Base-by-base conservation (phyloP, 2,113 vertebrate genomes). In the Tyto alba region DNA sequence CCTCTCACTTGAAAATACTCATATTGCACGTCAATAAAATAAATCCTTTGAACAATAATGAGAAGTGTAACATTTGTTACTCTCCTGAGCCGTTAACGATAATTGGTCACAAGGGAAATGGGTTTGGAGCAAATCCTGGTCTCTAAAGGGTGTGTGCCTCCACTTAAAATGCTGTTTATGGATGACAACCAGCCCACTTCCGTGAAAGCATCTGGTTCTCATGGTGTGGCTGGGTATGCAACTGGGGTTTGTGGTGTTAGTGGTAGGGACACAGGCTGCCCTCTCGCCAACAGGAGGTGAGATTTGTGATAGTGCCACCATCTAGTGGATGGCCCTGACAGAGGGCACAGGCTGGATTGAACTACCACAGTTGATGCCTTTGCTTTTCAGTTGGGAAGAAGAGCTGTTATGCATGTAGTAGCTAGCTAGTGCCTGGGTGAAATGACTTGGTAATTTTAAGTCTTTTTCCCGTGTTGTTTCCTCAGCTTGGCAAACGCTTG, bases 21-120 rank as follows among this genome's bases (percentile, higher is more conserved):
- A 34, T 62, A 69, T 25, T 81, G 86, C 69, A 53, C 66, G 76
- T 69, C 48, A 86, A 38, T 93, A 84, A 94, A 95, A 86, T 62
- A 91, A 92, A 92, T 91, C 77, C 80, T 91, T 89, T 66, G 69
- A 86, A 89, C 84, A 90, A 71, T 82, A 93, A 88, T 47, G 67
- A 81, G 48, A 86, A 89, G 7, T n/a, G 32, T 71, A 75, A 23
- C n/a, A 25, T 57, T 86, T 72, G 18, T 80, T 95, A n/a, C 50
- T 57, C 26, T 84, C 36, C 57, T 73, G 76, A 87, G 43, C 66
- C 0, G 0, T 71, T 92, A 63, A 13, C 50, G 48, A 16, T 91
- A 77, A 87, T 45, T 82, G 84, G 73, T 85, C 80, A 34, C 64
- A 50, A 79, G 77, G 66, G 94, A 92, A 69, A 55, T 73, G 84